These are phyloP conservation scores for Gnatocerus cornutus DNA, from an alignment of 2,888 invertebrate species.

Conservation along the genomic window DNA sequence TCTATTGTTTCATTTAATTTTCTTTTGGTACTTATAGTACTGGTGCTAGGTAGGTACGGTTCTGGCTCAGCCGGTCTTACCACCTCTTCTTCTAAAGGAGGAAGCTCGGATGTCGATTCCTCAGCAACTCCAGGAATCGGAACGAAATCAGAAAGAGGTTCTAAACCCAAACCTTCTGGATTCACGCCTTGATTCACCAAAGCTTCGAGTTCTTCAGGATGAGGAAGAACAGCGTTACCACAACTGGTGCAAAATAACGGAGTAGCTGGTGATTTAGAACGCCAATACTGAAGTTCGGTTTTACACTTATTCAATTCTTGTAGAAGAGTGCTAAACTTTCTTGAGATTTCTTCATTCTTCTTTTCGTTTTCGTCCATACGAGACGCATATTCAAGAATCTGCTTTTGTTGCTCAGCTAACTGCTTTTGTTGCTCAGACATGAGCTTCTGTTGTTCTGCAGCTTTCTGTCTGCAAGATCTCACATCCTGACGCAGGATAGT, in stretches of 20 bases:
- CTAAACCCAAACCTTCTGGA: conserved; percentile 72
- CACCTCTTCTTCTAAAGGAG: conserved; percentile 36
- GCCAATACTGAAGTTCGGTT: conserved; percentile 93
- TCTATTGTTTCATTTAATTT: conserved; percentile 62
- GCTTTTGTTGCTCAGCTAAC: conserved; percentile 83
- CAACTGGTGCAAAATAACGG: conserved; percentile 83
- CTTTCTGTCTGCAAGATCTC: conserved; percentile 86
- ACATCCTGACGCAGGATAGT: conserved; percentile 86
- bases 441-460: conserved; percentile 89
- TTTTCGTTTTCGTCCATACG: conserved; percentile 93
- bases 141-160: conserved; percentile 53
- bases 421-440: conserved; percentile 84
- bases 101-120: conserved; percentile 11
- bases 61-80: conserved; percentile 24
- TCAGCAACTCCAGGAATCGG: conserved; percentile 19
- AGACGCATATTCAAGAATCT: conserved; percentile 85
- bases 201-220: conserved; percentile 76
- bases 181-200: conserved; percentile 76
- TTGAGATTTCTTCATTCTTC: conserved; percentile 91
- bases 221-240: conserved; percentile 76
- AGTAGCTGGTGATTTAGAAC: conserved; percentile 88
- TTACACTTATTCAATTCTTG: conserved; percentile 94
- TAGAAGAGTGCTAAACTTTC: conserved; percentile 90
- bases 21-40: conserved; percentile 58
- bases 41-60: conserved; percentile 26